Conservation (phyloP, 2,888 invertebrate genomes). For the Polydrusus pterygomalis region DNA sequence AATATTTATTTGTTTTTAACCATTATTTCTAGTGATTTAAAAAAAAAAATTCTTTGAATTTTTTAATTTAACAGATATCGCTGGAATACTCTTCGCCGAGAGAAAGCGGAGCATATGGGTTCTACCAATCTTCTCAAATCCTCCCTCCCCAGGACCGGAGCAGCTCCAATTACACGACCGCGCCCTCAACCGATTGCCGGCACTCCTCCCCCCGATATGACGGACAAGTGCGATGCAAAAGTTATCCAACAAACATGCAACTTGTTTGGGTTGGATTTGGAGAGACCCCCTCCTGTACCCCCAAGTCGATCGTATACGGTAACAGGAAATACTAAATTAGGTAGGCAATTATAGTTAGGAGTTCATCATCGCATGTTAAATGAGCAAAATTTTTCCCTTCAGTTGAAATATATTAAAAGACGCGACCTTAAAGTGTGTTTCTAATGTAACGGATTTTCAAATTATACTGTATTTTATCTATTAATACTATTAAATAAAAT, state of each 20-base stretch:
- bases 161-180: conserved; percentile 77
- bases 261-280: conserved; percentile 91
- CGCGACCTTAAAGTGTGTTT: no score
- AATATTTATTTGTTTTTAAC: no score
- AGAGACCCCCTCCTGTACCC: conserved; percentile 93
- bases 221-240: conserved; percentile 90
- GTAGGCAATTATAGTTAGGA: conserved; percentile 29
- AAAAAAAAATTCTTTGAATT: no score
- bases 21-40: no score
- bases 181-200: conserved; percentile 93
- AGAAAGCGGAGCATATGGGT: conserved; percentile 56
- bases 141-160: conserved; percentile 45
- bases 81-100: conserved; percentile 77
- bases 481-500: no score
- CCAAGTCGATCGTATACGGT: conserved; percentile 93
- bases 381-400: no score
- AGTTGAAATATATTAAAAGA: no score
- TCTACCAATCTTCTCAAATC: conserved; percentile 55
- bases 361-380: no score
- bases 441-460: no score
- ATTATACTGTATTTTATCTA: no score
- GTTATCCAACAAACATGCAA: conserved; percentile 93
- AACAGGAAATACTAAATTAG: conserved; percentile 78
- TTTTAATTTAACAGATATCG: conserved; percentile 68
- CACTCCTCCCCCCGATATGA: conserved; percentile 87